phyloP scores from a whole-genome alignment of 2,113 vertebrate species.

The Coryphaenoides rupestris region DNA sequence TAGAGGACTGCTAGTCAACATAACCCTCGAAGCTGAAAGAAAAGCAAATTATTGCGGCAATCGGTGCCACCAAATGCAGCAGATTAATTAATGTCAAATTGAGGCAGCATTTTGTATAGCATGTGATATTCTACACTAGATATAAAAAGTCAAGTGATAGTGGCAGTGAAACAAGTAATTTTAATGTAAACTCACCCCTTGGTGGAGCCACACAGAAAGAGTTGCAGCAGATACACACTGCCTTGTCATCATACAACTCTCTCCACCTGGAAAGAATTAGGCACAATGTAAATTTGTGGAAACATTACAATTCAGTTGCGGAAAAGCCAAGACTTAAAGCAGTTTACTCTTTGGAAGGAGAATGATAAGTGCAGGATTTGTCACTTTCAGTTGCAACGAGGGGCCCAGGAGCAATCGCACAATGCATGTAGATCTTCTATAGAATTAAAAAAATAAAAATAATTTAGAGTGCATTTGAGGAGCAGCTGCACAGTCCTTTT shows the following conservation, averaged over 20 bases:
- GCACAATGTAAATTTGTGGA: neutral
- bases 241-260: constrained; percentile 47
- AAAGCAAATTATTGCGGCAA: too few relatives aligned
- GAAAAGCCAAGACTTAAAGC: neutral
- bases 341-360: constrained; percentile 5
- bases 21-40: too few relatives aligned
- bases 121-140: neutral
- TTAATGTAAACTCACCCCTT: constrained; percentile 26
- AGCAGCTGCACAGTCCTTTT: too few relatives aligned
- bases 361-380: constrained; percentile 63
- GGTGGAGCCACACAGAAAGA: constrained; percentile 18
- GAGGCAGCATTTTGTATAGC: too few relatives aligned
- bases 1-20: too few relatives aligned
- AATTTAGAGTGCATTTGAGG: too few relatives aligned
- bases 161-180: neutral
- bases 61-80: too few relatives aligned
- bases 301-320: neutral
- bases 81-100: too few relatives aligned
- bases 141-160: neutral
- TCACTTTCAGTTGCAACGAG: constrained; percentile 19
- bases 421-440: constrained; percentile 66
- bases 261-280: constrained; percentile 57
- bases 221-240: constrained; percentile 59
- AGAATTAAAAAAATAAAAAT: neutral
- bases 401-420: constrained; percentile 41